Evolutionary conservation across 2,113 vertebrate species (phyloP).

Genomic region (Eptesicus fuscus): DNA sequence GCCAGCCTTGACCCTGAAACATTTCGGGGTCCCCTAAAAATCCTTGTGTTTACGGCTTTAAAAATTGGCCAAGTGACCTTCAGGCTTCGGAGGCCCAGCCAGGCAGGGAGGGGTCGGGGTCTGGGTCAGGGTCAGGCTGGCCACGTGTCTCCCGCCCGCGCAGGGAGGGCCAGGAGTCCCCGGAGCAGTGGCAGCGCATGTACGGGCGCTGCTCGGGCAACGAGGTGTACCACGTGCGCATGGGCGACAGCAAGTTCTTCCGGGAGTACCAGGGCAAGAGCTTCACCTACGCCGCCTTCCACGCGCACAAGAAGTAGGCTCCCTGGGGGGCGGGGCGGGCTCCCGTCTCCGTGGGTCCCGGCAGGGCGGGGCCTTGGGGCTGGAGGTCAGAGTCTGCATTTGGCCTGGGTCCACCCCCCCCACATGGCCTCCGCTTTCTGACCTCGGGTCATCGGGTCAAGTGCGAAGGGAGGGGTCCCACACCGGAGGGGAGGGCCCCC

Average conservation of each 20-base stretch:
- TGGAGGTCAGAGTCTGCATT: not conserved
- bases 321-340: too few species aligned
- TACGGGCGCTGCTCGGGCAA: constrained; percentile 97
- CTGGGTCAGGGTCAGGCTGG: not conserved
- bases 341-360: not conserved
- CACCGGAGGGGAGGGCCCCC: accelerated
- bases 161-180: constrained; percentile 96
- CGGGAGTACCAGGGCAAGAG: constrained; percentile 97
- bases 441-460: not conserved
- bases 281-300: constrained; percentile 97
- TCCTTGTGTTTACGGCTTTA: not conserved
- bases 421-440: not conserved
- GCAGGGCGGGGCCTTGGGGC: not conserved
- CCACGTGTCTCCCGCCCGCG: accelerated
- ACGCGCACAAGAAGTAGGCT: constrained; percentile 94
- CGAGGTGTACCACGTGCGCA: constrained; percentile 95
- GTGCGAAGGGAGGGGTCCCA: not conserved
- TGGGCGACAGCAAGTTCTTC: constrained; percentile 98
- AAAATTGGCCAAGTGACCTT: not conserved
- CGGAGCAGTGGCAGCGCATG: constrained; percentile 95
- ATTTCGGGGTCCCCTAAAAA: not conserved
- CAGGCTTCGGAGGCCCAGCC: not conserved
- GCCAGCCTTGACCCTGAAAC: not conserved
- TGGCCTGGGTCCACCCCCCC: not conserved
- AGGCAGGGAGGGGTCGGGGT: not conserved